Evolutionary conservation across 2,113 vertebrate genomes (phyloP), one percentile per base, ranked within the genome.

Genomic region (Porphyrio hochstetteri): DNA sequence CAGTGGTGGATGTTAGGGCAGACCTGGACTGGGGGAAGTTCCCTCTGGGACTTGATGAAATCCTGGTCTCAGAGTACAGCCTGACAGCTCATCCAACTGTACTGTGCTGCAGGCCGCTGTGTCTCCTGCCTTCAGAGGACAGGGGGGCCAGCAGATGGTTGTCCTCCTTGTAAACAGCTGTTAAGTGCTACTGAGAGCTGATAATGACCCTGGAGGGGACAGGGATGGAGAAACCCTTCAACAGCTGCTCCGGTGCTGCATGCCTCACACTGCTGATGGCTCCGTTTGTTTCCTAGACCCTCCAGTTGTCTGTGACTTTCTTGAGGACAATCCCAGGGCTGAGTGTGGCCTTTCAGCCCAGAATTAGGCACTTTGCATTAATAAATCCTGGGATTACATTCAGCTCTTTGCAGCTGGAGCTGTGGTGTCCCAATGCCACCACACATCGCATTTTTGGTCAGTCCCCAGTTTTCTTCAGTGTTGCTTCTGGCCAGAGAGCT

Each of bases 241-340:
- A 4, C 13, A 42, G 28, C 55, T 90, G 69, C 8, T n/a, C 0
- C 6, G 3, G 16, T 29, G 38, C 68, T 63, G 19, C 0, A 0
- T 4, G 21, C 53, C 83, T 60, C 31, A 13, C 14, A 4, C 50
- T 1, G 1, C 48, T 57, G 57, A 1, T 33, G 44, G 53, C 57
- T 76, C 31, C 1, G 8, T 36, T 67, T 23, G 16, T n/a, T 82
- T n/a, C 61, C 19, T 46, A 67, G 31, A 33, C 36, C 27, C n/a
- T 53, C 35, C 4, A 6, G 25, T 38, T 80, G 42, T 44, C 33
- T 78, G 60, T 2, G 10, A 5, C 52, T 65, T 44, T 20, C 19
- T 23, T 36, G 48, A 28, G 23, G 25, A 5, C 1, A 7, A 18
- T 52, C 5, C 23, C 40, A 57, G 35, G 31, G 6, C 0, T 0